Conservation (phyloP, 1,140 invertebrate species). For the Drosophila watanabei region DNA sequence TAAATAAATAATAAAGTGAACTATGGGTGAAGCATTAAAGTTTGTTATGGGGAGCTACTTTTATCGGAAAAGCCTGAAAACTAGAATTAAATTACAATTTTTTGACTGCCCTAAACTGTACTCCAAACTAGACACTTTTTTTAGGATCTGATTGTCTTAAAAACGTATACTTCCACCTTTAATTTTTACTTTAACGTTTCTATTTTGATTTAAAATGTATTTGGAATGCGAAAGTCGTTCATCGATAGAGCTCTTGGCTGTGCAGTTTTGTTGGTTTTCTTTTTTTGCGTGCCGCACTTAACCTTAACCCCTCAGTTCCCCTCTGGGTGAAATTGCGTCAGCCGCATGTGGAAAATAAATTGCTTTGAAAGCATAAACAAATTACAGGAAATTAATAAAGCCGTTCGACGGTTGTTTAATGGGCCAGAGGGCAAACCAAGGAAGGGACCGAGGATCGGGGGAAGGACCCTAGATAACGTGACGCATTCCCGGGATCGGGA, state of each 20-base stretch:
- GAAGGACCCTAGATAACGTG: background rate
- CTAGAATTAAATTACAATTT: too few species aligned
- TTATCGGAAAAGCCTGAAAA: background rate
- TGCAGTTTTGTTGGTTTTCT: background rate
- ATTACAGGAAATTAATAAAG: conserved; percentile 78
- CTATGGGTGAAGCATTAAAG: background rate
- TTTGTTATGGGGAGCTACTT: background rate
- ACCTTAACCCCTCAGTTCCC: conserved; percentile 38
- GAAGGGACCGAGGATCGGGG: conserved; percentile 10
- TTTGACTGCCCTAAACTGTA: too few species aligned
- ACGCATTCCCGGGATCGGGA: background rate
- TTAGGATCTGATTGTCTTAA: too few species aligned
- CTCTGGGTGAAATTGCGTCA: conserved; percentile 16
- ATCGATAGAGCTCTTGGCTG: background rate
- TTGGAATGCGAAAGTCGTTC: background rate
- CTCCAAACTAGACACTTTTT: too few species aligned
- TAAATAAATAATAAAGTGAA: background rate
- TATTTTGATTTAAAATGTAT: background rate
- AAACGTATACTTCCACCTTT: too few species aligned
- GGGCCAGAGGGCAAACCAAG: conserved; percentile 38
- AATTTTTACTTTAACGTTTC: background rate
- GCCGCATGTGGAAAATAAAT: conserved; percentile 54
- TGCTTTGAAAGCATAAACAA: conserved; percentile 78
- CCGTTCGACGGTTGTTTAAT: conserved; percentile 57
- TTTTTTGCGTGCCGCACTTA: conserved; percentile 7